These are phyloP conservation scores for Parelbella ahira DNA, from an alignment of 2,888 invertebrate species.

Conservation along the genomic window DNA sequence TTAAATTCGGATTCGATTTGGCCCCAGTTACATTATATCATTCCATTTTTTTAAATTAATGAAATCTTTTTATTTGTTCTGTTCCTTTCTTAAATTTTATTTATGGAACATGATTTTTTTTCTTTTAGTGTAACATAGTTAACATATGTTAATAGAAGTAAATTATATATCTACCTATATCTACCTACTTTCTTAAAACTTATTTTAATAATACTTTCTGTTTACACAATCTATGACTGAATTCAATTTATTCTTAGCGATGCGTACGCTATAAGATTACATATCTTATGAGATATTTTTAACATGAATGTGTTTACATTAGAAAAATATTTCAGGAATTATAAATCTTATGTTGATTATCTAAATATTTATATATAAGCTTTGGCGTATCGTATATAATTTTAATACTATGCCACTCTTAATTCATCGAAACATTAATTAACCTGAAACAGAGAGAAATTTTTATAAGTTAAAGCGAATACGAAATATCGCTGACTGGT, in stretches of 20 bases:
- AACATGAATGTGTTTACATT: conserved; percentile 26
- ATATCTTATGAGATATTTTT: conserved; percentile 23
- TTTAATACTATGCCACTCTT: conserved; percentile 21
- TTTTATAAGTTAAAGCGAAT: neutral
- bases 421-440: conserved; percentile 36
- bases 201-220: conserved; percentile 16
- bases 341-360: conserved; percentile 25
- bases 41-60: conserved; percentile 20
- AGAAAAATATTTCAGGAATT: conserved; percentile 27
- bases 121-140: neutral
- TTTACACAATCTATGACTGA: conserved; percentile 9
- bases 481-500: neutral
- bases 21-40: conserved; percentile 33
- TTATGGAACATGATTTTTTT: conserved; percentile 23
- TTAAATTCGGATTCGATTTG: conserved; percentile 39
- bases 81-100: neutral
- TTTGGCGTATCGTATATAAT: conserved; percentile 16
- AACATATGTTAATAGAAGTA: no score
- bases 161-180: no score
- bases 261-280: conserved; percentile 11
- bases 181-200: no score
- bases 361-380: conserved; percentile 28
- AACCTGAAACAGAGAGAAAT: conserved; percentile 55
- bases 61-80: no score
- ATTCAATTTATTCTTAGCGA: conserved; percentile 21